These are phyloP conservation scores for Poecilobothrus nobilitatus DNA, from an alignment of 2,888 invertebrate genomes.

Conservation along the genomic window DNA sequence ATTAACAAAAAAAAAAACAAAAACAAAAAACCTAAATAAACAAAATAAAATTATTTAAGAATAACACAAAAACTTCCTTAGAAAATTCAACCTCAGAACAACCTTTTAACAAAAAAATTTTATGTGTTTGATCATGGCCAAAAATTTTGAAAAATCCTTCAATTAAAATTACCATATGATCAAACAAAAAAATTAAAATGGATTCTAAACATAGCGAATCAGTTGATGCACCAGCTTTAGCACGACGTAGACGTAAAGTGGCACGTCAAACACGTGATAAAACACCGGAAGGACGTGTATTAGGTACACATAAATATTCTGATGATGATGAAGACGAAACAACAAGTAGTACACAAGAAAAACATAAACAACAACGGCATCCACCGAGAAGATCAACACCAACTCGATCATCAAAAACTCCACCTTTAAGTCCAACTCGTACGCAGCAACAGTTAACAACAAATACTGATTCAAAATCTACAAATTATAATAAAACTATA, in stretches of 20 bases:
- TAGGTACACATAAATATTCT: slow-evolving; percentile 25
- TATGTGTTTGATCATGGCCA: no score
- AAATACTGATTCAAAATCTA: neutral
- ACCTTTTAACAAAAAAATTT: no score
- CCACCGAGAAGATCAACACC: neutral
- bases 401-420: neutral
- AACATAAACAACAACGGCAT: neutral
- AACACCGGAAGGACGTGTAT: slow-evolving; percentile 45
- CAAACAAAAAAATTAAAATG: neutral
- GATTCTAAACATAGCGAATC: neutral
- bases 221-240: slow-evolving; percentile 42
- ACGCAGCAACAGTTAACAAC: neutral
- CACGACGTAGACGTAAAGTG: slow-evolving; percentile 53
- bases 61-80: no score
- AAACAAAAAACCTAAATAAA: no score
- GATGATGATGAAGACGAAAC: slow-evolving; percentile 30
- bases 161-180: no score
- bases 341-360: slow-evolving; percentile 14
- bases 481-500: neutral
- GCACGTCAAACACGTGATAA: slow-evolving; percentile 53
- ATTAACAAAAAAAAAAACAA: no score
- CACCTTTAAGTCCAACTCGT: neutral
- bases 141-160: no score
- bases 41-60: no score
- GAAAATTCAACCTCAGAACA: no score